Percentiles rank a stretch among this genome's conserved stretches.
These are phyloP conservation scores for Diachrysia chrysitis DNA, from an alignment of 2,888 invertebrate species.

Conservation along the genomic window DNA sequence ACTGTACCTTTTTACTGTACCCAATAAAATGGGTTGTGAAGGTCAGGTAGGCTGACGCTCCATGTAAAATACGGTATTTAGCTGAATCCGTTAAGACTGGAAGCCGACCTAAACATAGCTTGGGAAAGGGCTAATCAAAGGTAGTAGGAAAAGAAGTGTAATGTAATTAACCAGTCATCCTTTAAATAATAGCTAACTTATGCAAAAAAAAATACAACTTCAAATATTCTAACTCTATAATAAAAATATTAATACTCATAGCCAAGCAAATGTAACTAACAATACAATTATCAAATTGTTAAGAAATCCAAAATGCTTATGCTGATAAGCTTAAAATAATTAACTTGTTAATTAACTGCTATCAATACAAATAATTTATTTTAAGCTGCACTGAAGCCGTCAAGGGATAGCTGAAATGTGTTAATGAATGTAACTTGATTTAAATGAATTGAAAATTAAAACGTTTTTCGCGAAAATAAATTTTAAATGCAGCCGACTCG, in stretches of 20 bases:
- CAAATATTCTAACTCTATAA: too few species aligned
- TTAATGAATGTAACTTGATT: slow-evolving; percentile 56
- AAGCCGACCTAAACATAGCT: too few species aligned
- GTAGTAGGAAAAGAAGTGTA: too few species aligned
- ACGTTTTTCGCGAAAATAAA: slow-evolving; percentile 45
- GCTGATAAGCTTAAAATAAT: slow-evolving; percentile 13
- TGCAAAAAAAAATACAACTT: too few species aligned
- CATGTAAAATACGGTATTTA: too few species aligned
- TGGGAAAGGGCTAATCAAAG: too few species aligned
- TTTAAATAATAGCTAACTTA: too few species aligned
- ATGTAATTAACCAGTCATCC: too few species aligned
- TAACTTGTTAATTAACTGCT: slow-evolving; percentile 25
- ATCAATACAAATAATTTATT: slow-evolving; percentile 21
- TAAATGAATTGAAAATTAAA: slow-evolving; percentile 47
- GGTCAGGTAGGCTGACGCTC: too few species aligned
- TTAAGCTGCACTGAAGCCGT: slow-evolving; percentile 22
- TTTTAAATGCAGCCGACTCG: slow-evolving; percentile 45
- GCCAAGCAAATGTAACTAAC: not conserved
- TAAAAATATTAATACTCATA: not conserved
- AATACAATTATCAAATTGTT: not conserved
- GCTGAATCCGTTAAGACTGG: too few species aligned
- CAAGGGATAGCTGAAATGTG: slow-evolving; percentile 31
- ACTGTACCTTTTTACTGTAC: too few species aligned
- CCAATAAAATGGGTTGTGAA: too few species aligned
- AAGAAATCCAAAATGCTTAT: not conserved